A percentile compares a stretch with the other conserved stretches of the same genome.
Evolutionary conservation across 2,888 invertebrate species (phyloP).

Genomic region (Mesochorus sp.): DNA sequence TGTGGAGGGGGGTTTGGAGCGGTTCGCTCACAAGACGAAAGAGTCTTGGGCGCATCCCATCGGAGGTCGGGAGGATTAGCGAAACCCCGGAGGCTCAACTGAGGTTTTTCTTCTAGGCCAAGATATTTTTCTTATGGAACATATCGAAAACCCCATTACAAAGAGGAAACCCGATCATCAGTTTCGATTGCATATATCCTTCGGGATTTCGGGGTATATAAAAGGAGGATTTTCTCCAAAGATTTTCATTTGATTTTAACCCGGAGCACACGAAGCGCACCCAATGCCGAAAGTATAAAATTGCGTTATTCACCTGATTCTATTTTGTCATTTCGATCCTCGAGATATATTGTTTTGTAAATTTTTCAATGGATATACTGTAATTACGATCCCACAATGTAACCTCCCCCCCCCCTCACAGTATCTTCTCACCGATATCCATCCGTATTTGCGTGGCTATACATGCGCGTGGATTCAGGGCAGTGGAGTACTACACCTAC

Average conservation of each 20-base stretch:
- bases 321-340: conserved; percentile 33
- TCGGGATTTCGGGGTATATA: conserved; percentile 1
- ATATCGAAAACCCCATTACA: conserved; percentile 9
- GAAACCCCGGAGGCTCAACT: conserved; percentile 54
- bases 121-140: conserved; percentile 39
- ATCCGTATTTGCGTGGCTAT: not conserved
- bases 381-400: not conserved
- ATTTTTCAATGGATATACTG: conserved; percentile 45
- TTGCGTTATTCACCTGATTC: conserved; percentile 24
- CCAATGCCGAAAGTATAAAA: not conserved
- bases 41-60: conserved; percentile 9
- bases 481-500: conserved; percentile 47
- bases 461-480: conserved; percentile 28
- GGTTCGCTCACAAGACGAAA: conserved; percentile 5
- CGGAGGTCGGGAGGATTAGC: conserved; percentile 34
- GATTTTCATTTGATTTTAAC: conserved; percentile 62
- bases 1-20: not conserved
- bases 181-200: conserved; percentile 37
- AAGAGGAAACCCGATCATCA: conserved; percentile 29
- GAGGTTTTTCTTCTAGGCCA: conserved; percentile 59
- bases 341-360: conserved; percentile 41
- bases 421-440: not conserved
- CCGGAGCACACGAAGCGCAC: conserved; percentile 5
- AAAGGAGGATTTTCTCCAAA: conserved; percentile 76
- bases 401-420: too few species aligned